A percentile compares a stretch with the other conserved stretches of the same genome.
These are phyloP conservation scores for Vannuccia rotundouncinata DNA, from an alignment of 2,888 invertebrate genomes.

Conservation along the genomic window DNA sequence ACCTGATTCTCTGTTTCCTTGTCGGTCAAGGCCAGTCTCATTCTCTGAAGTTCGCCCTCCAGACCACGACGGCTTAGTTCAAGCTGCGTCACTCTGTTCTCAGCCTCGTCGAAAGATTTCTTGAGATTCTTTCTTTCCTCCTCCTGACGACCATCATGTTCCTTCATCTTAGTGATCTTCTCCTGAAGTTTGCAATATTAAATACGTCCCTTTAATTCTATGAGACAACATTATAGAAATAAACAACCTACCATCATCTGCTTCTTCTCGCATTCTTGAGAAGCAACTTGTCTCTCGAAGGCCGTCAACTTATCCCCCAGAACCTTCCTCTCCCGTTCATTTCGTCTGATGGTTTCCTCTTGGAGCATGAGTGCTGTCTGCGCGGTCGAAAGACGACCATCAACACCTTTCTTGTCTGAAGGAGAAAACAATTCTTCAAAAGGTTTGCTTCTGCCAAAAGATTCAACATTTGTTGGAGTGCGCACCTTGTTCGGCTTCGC, in stretches of 20 bases:
- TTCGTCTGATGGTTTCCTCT: slow-evolving; percentile 58
- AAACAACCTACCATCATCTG: slow-evolving; percentile 51
- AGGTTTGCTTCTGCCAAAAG: neutral
- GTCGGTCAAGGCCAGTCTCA: slow-evolving; percentile 78
- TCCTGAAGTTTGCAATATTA: slow-evolving; percentile 46
- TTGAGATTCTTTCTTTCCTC: slow-evolving; percentile 73
- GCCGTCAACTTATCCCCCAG: slow-evolving; percentile 52
- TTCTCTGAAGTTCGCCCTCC: slow-evolving; percentile 79
- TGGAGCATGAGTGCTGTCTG: slow-evolving; percentile 60
- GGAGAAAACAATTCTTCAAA: neutral
- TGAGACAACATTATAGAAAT: no score
- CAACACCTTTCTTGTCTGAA: slow-evolving; percentile 57
- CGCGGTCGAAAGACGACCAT: slow-evolving; percentile 55
- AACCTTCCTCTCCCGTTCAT: slow-evolving; percentile 55
- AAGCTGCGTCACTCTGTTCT: slow-evolving; percentile 72
- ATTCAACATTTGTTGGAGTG: no score
- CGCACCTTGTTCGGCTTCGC: slow-evolving; percentile 56
- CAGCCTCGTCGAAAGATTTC: slow-evolving; percentile 73
- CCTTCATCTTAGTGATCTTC: slow-evolving; percentile 61
- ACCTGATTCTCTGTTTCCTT: slow-evolving; percentile 71
- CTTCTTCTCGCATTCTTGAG: slow-evolving; percentile 54
- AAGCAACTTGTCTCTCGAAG: slow-evolving; percentile 51
- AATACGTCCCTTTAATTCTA: no score
- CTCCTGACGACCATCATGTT: slow-evolving; percentile 67
- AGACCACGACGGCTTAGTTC: slow-evolving; percentile 77